Conservation (phyloP, 1,140 invertebrate genomes). For the Achroia grisella region DNA sequence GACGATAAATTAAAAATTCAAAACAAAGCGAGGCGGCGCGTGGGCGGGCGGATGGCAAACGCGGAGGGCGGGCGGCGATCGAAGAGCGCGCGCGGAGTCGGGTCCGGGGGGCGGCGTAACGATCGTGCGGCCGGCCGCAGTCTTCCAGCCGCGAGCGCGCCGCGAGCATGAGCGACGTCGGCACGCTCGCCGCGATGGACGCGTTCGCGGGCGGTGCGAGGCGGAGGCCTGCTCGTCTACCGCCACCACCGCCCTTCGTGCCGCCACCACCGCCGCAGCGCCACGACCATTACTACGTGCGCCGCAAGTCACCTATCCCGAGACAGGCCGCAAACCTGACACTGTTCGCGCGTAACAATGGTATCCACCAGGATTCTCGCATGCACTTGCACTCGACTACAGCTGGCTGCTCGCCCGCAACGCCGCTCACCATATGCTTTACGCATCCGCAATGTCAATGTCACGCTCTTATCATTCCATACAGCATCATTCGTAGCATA, state of each 20-base stretch:
- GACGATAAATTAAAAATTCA: conserved; percentile 71
- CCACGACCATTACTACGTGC: conserved; percentile 66
- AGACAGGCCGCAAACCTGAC: conserved; percentile 56
- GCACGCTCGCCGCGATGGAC: conserved; percentile 68
- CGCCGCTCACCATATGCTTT: conserved; percentile 4
- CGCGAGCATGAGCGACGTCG: conserved; percentile 68
- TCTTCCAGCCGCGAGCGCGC: conserved; percentile 69
- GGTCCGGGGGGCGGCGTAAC: conserved; percentile 49
- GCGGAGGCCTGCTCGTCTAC: conserved; percentile 56
- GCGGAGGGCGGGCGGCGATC: conserved; percentile 64
- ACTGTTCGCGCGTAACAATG: conserved; percentile 59
- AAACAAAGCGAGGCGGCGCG: conserved; percentile 60
- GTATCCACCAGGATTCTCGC: conserved; percentile 37
- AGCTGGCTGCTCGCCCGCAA: conserved; percentile 9
- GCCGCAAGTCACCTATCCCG: conserved; percentile 63
- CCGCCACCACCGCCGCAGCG: conserved; percentile 66
- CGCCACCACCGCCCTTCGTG: conserved; percentile 67
- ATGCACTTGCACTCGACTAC: conserved; percentile 14
- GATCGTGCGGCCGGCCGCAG: conserved; percentile 75
- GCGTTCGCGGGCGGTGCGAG: conserved; percentile 71
- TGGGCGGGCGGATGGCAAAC: conserved; percentile 50
- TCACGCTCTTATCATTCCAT: conserved; percentile 21
- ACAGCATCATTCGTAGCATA: too few relatives aligned
- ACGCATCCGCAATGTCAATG: conserved; percentile 37
- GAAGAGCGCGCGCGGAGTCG: conserved; percentile 59